Conservation (phyloP, 2,797 vertebrate genomes). For the Diglossa cyanea region DNA sequence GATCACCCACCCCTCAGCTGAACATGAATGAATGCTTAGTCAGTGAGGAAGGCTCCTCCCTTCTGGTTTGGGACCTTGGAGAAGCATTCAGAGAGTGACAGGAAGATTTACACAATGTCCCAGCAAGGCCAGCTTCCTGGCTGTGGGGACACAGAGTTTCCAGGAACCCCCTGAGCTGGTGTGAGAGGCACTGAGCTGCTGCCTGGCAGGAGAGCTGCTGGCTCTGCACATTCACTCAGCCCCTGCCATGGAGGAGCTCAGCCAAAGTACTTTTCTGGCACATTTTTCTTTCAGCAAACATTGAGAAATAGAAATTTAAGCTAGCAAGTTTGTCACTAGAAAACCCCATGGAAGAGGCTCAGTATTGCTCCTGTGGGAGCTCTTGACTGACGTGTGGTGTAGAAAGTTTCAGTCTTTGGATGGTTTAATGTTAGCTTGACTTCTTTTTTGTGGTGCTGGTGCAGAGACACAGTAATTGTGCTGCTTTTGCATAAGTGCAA, state of each 20-base stretch:
- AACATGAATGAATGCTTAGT: not conserved
- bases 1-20: not conserved
- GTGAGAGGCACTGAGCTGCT: not conserved
- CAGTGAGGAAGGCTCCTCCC: not conserved
- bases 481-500: not conserved
- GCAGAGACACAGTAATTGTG: rapidly evolving
- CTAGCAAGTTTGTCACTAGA: not conserved
- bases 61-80: not conserved
- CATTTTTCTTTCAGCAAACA: not conserved
- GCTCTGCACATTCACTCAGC: not conserved
- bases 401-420: not conserved
- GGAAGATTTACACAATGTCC: constrained; percentile 22
- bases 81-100: not conserved
- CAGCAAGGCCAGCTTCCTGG: not conserved
- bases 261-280: not conserved
- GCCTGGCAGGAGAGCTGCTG: not conserved
- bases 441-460: not conserved
- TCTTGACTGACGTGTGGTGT: not conserved
- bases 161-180: not conserved
- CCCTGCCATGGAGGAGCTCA: not conserved
- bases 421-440: not conserved
- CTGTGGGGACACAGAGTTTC: not conserved
- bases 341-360: not conserved
- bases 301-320: not conserved
- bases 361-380: not conserved